Conservation (phyloP, 2,888 invertebrate species). For the Callosobruchus maculatus region DNA sequence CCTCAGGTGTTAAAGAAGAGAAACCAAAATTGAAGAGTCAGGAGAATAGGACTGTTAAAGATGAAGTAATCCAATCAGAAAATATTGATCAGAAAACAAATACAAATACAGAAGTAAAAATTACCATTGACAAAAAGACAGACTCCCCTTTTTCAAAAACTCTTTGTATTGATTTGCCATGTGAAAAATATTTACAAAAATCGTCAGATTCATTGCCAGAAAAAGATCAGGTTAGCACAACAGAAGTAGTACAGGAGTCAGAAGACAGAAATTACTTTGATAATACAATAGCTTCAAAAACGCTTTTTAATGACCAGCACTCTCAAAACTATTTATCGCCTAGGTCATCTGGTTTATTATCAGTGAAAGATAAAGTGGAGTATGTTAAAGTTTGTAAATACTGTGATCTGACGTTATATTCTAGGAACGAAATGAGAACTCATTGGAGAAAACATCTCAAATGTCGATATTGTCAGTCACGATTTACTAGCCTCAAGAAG, state of each 20-base stretch:
- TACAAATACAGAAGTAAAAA: no score
- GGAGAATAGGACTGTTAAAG: no score
- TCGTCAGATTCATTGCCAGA: no score
- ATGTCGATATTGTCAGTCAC: not conserved
- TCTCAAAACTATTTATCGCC: not conserved
- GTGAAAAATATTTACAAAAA: no score
- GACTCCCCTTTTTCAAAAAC: no score
- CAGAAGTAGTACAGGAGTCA: not conserved
- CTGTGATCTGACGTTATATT: not conserved
- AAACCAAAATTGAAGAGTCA: not conserved
- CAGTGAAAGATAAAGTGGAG: not conserved
- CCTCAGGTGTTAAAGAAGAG: not conserved
- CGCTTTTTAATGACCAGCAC: no score
- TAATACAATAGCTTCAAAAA: not conserved
- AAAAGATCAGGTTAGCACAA: not conserved
- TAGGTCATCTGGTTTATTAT: not conserved
- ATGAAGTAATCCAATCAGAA: not conserved
- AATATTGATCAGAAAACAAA: not conserved
- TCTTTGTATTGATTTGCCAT: no score
- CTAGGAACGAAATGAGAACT: not conserved
- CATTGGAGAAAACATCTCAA: not conserved
- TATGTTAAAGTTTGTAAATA: not conserved
- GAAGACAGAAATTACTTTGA: no score
- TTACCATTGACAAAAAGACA: no score
- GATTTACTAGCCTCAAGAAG: not conserved